Conservation (phyloP, 2,113 vertebrate species). For the Bos indicus region DNA sequence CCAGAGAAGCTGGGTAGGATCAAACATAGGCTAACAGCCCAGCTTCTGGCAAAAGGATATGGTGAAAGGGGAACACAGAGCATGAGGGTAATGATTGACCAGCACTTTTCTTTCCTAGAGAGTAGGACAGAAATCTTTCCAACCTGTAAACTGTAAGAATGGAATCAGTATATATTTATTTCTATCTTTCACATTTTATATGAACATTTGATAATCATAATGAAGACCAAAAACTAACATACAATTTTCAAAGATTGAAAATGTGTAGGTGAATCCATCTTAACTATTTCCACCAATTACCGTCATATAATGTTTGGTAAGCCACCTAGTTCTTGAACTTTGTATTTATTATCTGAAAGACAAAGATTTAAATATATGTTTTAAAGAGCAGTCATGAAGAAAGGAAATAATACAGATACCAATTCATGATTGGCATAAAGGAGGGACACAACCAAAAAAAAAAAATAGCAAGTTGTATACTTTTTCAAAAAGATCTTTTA, state of each 20-base stretch:
- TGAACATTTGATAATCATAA: background rate
- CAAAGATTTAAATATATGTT: background rate
- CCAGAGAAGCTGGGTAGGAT: background rate
- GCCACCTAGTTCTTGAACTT: background rate
- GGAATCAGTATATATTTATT: background rate
- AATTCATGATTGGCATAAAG: background rate
- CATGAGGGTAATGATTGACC: fast-evolving
- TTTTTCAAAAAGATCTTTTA: background rate
- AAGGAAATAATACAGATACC: background rate
- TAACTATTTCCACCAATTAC: background rate
- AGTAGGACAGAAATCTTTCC: background rate
- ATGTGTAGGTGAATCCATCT: background rate
- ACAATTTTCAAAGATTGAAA: background rate
- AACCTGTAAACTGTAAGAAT: background rate
- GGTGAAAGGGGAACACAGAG: background rate
- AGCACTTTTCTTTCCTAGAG: background rate
- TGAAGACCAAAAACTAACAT: background rate
- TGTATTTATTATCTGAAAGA: background rate
- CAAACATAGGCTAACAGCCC: background rate
- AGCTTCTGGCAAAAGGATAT: background rate
- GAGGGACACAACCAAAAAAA: background rate
- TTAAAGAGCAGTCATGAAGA: background rate
- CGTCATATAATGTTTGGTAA: background rate
- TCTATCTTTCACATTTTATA: background rate
- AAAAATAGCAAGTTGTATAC: background rate